Conservation (phyloP, 2,113 vertebrate species). For the Azemiops feae region DNA sequence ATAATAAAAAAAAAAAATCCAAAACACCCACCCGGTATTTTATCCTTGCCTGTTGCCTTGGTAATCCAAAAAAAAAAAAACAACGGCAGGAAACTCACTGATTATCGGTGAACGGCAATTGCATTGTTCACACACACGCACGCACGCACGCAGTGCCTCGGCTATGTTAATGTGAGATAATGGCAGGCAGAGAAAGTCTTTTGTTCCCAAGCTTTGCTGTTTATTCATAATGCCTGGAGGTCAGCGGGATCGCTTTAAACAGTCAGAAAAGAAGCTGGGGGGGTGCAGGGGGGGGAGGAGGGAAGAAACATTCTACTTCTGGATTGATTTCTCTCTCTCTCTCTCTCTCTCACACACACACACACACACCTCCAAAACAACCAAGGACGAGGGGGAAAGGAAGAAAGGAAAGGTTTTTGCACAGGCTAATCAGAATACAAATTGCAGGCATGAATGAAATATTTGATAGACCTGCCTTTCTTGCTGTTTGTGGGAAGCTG, state of each 20-base stretch:
- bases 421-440: conserved; percentile 59
- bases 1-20: background rate
- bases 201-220: conserved; percentile 70
- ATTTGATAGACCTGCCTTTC: conserved; percentile 53
- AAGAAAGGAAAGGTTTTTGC: conserved; percentile 43
- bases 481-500: conserved; percentile 43
- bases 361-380: conserved; percentile 33
- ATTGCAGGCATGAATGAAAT: conserved; percentile 47
- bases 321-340: background rate
- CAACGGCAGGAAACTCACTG: conserved; percentile 60
- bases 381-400: conserved; percentile 28
- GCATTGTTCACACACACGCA: conserved; percentile 60
- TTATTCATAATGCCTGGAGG: conserved; percentile 70
- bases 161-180: conserved; percentile 71
- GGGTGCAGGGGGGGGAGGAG: background rate
- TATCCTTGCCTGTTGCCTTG: conserved; percentile 70
- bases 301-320: conserved; percentile 52
- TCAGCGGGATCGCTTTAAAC: conserved; percentile 66
- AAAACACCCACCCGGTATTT: conserved; percentile 67
- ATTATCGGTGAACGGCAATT: conserved; percentile 66
- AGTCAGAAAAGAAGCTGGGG: conserved; percentile 58
- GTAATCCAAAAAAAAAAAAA: conserved; percentile 51
- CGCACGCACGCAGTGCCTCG: conserved; percentile 50
- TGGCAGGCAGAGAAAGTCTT: conserved; percentile 70
- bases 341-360: background rate